Evolutionary conservation across 1,140 invertebrate species (phyloP).

Genomic region (Plectrocnemia conspersa): DNA sequence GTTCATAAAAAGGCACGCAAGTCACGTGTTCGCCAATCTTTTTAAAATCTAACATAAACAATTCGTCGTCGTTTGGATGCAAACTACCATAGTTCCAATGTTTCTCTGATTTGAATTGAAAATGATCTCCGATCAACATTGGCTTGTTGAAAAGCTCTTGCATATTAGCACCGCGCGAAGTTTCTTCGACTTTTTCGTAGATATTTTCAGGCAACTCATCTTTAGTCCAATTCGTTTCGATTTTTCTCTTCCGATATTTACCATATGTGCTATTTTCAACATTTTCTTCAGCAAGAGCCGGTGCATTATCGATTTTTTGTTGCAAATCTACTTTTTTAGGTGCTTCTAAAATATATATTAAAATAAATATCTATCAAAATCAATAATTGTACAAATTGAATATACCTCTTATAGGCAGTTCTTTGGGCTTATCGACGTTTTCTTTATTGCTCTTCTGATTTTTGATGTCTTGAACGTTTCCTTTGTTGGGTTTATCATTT

Average conservation of each 20-base stretch:
- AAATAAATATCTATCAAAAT: background rate
- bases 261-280: background rate
- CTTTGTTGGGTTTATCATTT: no score
- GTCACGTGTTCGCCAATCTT: slow-evolving; percentile 40
- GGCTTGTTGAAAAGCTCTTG: slow-evolving; percentile 45
- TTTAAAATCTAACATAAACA: slow-evolving; percentile 47
- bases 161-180: slow-evolving; percentile 47
- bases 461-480: no score
- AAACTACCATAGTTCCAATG: slow-evolving; percentile 43
- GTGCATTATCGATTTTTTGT: background rate
- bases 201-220: slow-evolving; percentile 48
- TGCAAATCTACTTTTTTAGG: no score
- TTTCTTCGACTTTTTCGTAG: slow-evolving; percentile 41
- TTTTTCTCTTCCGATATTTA: slow-evolving; percentile 50
- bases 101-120: slow-evolving; percentile 52
- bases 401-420: no score
- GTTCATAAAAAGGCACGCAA: slow-evolving; percentile 47
- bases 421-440: no score
- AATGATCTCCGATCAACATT: slow-evolving; percentile 46
- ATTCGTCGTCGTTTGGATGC: slow-evolving; percentile 44
- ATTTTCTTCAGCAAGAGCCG: background rate
- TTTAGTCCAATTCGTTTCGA: slow-evolving; percentile 48
- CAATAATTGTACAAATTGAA: background rate
- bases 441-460: no score
- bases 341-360: background rate